Evolutionary conservation across 2,888 invertebrate species (phyloP), one percentile per base, ranked within the genome.

Genomic region (Ptychoptera contaminata): DNA sequence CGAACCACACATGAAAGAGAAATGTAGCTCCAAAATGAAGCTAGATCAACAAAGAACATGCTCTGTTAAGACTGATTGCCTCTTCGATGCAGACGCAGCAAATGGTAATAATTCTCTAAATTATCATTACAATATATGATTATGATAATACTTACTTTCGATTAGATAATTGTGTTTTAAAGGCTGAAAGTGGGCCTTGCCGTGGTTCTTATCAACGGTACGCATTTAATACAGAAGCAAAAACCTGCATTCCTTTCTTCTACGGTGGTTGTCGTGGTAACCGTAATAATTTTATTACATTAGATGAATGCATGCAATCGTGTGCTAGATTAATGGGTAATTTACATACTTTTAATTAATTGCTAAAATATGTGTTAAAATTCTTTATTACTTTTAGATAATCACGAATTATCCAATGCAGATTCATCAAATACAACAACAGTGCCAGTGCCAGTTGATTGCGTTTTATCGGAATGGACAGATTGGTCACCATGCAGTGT

Each of bases 191-290:
- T 29, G 97, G 96, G 1, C 88, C 88, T 2, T 97, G 97, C 62
- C 76, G 84, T 46, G 93, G 88, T 1, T 73, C 76, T 56, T 91
- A 86, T 67, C 77, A 79, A 54, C 77, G 94, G 46, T 98, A 88
- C 82, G 80, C 84, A 50, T 98, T 83, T 69, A 81, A 84, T 58
- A 62, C 75, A 0, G 64, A 66, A 44, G 78, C 77, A 56, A 72
- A 79, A 46, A 80, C 76, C 68, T 97, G 97, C 63, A 73, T 81
- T 46, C 77, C 84, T 44, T 97, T 97, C 68, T 72, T 73, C 44
- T 97, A 88, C 67, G 88, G 92, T 36, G 87, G 87, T 37, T 88
- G 87, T 53, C 74, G 90, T 46, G 94, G 94, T 36, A 92, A 87
- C 65, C 74, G 77, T 56, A 96, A 96, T 67, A 92, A 91, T 66